Evolutionary conservation across 1,140 invertebrate genomes (phyloP), one percentile per base, ranked within the genome.

Genomic region (Pseudomyrmex flavicornis): DNA sequence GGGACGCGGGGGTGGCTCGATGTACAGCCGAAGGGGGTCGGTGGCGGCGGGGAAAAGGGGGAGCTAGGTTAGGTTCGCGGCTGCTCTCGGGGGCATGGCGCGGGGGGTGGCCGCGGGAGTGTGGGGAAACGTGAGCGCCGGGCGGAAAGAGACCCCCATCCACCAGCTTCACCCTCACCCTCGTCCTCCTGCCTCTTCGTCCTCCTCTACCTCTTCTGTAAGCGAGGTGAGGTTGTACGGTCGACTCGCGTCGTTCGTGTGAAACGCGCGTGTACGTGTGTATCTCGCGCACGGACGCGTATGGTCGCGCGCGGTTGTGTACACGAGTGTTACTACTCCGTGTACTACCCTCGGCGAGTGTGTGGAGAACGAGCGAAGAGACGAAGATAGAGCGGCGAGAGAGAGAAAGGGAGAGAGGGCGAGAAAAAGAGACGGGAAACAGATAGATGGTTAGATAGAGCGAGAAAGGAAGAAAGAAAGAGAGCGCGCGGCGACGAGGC

Each of bases 71-170:
- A 88, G 85, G 85, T 88, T 88, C 84, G 87, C 85, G 83, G 83
- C 83, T 88, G 89, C 83, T 82, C 77, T 85, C 80, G 69, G 84
- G 75, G 82, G 80, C 50, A 35, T 35, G 35, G 35, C 61, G 73
- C 44, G 84, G 72, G 70, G 83, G 87, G 82, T 69, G 69, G 79
- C 35, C 74, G 62, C 46, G 84, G 83, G 87, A 85, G 80, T 85
- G 88, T 88, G 86, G 86, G 88, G 84, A 90, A 90, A 90, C 88
- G 89, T 89, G 89, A 90, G 82, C 86, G 88, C 84, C 89, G 88
- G 88, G 80, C 86, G 88, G 88, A 88, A 90, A 90, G 88, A 88
- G 86, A 89, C 75, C 69, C 52, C 72, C 82, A 73, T 73, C 82
- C 79, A 80, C 72, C 58, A 70, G 22, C 65, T 48, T 76, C 74